Evolutionary conservation across 2,113 vertebrate species (phyloP).

Genomic region (Tetrax tetrax): DNA sequence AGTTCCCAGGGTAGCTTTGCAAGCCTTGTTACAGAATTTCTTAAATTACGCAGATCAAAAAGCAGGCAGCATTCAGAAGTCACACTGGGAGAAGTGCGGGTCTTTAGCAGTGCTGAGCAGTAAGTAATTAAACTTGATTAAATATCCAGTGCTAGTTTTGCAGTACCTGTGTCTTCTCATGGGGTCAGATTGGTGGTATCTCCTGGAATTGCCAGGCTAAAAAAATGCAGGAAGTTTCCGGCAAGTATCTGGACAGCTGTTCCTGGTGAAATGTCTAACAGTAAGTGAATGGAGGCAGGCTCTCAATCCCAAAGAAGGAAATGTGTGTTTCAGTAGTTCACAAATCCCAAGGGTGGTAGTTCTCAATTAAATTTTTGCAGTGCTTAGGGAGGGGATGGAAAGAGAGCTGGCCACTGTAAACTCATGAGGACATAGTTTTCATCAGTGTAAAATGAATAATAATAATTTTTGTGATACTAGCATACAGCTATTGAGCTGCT

Average conservation of each 20-base stretch:
- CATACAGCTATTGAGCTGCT: neutral
- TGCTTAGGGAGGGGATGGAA: neutral
- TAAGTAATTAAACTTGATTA: neutral
- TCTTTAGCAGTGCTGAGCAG: neutral
- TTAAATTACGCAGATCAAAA: neutral
- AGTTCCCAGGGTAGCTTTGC: neutral
- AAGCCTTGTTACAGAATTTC: neutral
- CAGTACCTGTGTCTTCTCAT: neutral
- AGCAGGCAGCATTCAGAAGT: neutral
- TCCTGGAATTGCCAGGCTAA: neutral
- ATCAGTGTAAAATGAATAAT: neutral
- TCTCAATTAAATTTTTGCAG: neutral
- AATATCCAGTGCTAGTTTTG: neutral
- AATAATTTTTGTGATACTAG: neutral
- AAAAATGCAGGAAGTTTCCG: neutral
- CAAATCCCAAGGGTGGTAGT: neutral
- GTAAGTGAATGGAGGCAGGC: neutral
- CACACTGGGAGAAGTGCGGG: neutral
- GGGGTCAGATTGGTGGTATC: neutral
- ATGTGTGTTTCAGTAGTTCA: neutral
- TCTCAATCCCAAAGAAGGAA: slow-evolving; percentile 14
- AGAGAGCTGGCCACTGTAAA: neutral
- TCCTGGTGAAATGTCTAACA: neutral
- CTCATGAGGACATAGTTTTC: neutral
- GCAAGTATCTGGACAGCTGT: neutral